phyloP scores from a whole-genome alignment of 2,888 invertebrate species.

The Altica lythri region DNA sequence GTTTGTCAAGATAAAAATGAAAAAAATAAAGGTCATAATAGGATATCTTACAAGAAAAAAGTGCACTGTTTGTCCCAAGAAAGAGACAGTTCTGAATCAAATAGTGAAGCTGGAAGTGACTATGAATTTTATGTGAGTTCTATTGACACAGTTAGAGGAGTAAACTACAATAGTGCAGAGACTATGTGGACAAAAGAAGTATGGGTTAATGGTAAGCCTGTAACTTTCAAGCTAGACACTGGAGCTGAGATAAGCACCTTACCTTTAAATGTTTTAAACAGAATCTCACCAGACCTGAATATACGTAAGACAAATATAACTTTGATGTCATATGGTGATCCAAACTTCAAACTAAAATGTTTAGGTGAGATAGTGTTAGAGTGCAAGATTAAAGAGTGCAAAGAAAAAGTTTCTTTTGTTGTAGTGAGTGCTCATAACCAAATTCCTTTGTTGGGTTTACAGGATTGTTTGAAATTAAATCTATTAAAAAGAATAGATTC shows the following conservation, averaged over 20 bases:
- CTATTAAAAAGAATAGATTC: slow-evolving; percentile 20
- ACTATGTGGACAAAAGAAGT: slow-evolving; percentile 25
- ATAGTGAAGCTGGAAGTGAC: slow-evolving; percentile 20
- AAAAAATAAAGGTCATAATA: too few relatives aligned
- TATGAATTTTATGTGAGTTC: slow-evolving; percentile 26
- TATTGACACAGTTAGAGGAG: background rate
- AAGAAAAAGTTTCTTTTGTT: slow-evolving; percentile 10
- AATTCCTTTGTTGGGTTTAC: slow-evolving; percentile 20
- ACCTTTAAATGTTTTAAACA: slow-evolving; percentile 18
- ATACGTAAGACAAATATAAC: slow-evolving; percentile 20
- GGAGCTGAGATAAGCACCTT: slow-evolving; percentile 31
- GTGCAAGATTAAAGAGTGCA: slow-evolving; percentile 2
- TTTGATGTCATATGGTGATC: slow-evolving; percentile 24
- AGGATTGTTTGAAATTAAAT: slow-evolving; percentile 18
- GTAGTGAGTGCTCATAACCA: slow-evolving; percentile 15
- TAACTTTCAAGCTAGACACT: slow-evolving; percentile 30
- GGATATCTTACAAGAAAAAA: slow-evolving; percentile 1
- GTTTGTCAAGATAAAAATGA: too few relatives aligned
- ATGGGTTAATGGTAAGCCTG: slow-evolving; percentile 16
- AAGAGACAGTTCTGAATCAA: slow-evolving; percentile 5
- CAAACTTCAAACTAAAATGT: slow-evolving; percentile 17
- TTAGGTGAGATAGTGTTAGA: slow-evolving; percentile 14
- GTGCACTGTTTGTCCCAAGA: slow-evolving; percentile 5
- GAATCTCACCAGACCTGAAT: background rate
- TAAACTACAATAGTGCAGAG: background rate